A percentile compares a stretch with the other conserved stretches of the same genome.
Evolutionary conservation across 2,888 invertebrate genomes (phyloP).

Genomic region (Caenorhabditis plicata): DNA sequence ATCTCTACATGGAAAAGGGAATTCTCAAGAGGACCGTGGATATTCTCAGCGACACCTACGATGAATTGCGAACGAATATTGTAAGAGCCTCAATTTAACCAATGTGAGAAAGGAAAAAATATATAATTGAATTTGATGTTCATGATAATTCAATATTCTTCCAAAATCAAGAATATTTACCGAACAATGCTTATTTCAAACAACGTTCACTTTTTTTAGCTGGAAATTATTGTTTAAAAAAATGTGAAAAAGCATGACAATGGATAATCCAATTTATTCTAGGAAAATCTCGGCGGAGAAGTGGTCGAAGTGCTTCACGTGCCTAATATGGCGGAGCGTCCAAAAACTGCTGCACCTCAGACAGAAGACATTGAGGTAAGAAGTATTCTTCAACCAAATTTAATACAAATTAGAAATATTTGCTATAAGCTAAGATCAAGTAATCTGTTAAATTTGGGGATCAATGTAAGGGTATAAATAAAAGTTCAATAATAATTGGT

Average conservation of each 20-base stretch:
- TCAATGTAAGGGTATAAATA: too few relatives aligned
- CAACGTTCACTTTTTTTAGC: neutral
- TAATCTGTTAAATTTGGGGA: too few relatives aligned
- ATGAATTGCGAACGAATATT: slow-evolving; percentile 70
- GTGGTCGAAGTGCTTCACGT: slow-evolving; percentile 46
- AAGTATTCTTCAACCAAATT: too few relatives aligned
- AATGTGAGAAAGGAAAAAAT: neutral
- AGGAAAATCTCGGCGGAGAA: slow-evolving; percentile 57
- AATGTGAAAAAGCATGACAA: neutral
- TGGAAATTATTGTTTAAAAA: neutral
- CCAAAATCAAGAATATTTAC: neutral
- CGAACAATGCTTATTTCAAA: neutral
- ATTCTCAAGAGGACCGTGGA: slow-evolving; percentile 78
- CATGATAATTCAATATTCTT: neutral
- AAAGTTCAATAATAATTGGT: too few relatives aligned
- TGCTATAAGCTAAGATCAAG: too few relatives aligned
- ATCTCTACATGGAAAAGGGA: slow-evolving; percentile 78
- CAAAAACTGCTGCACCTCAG: slow-evolving; percentile 63
- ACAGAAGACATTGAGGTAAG: slow-evolving; percentile 35
- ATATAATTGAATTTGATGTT: neutral
- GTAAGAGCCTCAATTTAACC: slow-evolving; percentile 64
- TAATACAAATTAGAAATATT: too few relatives aligned
- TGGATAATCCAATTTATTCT: too few relatives aligned
- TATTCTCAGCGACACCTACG: slow-evolving; percentile 72
- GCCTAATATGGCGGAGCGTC: slow-evolving; percentile 39